Base-by-base conservation (phyloP, 2,113 vertebrate species). In the Oncorhynchus kisutch region DNA sequence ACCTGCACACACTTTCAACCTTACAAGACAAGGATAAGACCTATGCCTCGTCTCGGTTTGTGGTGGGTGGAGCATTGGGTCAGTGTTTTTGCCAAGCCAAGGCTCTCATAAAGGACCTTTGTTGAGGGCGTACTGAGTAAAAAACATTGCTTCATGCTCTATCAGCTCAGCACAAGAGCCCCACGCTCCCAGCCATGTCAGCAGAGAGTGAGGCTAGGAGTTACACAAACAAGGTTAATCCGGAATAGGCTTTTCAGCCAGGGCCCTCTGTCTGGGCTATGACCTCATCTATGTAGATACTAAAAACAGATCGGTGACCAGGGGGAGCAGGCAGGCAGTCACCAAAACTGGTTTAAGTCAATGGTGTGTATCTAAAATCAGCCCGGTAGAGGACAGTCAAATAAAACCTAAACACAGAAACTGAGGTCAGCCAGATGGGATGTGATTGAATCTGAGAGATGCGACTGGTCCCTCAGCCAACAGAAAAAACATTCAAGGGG, bases 181-280 rank as follows among this genome's bases (percentile, higher is more conserved):
- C 45, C 45, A 34, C 75, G 67, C 73, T 77, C 75, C 70, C 78
- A 81, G 72, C 79, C 62, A n/a, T 74, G 81, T 88, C 88, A 90
- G 91, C 86, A 77, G 81, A 60, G 71, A 80, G 75, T 9, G 74
- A 78, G 77, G 77, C 78, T 81, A 73, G 67, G 79, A 79, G 78
- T 84, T 82, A 78, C 75, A 86, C 75, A 90, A 91, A 92, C 85
- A 90, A 73, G 84, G 70, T 79, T 88, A 90, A 90, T 89, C 83
- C 85, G 29, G 66, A 13, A 62, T 77, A 11, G 71, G 77, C 82
- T 67, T 67, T 78, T 29, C 71, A 60, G 18, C 77, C 70, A 74
- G 69, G 74, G 76, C 83, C 83, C 76, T 73, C 75, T 25, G 81
- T 57, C 72, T 83, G 77, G 59, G 45, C 76, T 73, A 54, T 90